Conservation (phyloP, 2,888 invertebrate genomes). For the Byasa hedistus region DNA sequence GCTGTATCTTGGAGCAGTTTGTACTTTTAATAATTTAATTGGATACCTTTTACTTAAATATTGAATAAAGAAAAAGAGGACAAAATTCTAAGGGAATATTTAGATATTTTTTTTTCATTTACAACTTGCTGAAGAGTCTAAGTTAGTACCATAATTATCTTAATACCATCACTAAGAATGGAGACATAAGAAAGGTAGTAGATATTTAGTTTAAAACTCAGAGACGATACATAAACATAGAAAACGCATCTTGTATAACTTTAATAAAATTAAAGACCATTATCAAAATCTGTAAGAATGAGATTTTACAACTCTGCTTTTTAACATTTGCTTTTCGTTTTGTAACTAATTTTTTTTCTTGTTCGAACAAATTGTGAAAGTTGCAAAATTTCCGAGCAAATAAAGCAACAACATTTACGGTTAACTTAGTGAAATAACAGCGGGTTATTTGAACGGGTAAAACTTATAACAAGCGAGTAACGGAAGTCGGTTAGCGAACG, state of each 20-base stretch:
- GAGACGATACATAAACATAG: too few relatives aligned
- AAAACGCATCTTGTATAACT: too few relatives aligned
- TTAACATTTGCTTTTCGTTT: too few relatives aligned
- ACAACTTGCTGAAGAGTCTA: too few relatives aligned
- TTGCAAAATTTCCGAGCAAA: not conserved
- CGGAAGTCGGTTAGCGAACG: constrained; percentile 45
- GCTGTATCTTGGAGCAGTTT: constrained; percentile 28
- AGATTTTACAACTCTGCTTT: too few relatives aligned
- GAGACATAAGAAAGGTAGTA: too few relatives aligned
- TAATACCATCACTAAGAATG: too few relatives aligned
- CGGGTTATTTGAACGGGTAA: constrained; percentile 20
- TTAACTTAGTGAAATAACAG: constrained; percentile 18
- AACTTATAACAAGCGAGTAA: constrained; percentile 64
- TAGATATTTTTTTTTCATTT: not conserved
- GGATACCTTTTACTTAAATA: constrained; percentile 42
- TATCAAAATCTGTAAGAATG: too few relatives aligned
- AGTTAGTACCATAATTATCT: too few relatives aligned
- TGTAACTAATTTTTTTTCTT: not conserved
- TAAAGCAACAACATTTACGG: not conserved
- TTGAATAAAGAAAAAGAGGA: constrained; percentile 50
- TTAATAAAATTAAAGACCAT: too few relatives aligned
- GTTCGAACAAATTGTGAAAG: not conserved
- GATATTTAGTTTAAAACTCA: too few relatives aligned
- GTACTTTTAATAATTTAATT: constrained; percentile 50
- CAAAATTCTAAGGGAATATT: constrained; percentile 21